These are phyloP conservation scores for Sycobia sp. DNA, from an alignment of 1,140 invertebrate genomes.

Conservation along the genomic window DNA sequence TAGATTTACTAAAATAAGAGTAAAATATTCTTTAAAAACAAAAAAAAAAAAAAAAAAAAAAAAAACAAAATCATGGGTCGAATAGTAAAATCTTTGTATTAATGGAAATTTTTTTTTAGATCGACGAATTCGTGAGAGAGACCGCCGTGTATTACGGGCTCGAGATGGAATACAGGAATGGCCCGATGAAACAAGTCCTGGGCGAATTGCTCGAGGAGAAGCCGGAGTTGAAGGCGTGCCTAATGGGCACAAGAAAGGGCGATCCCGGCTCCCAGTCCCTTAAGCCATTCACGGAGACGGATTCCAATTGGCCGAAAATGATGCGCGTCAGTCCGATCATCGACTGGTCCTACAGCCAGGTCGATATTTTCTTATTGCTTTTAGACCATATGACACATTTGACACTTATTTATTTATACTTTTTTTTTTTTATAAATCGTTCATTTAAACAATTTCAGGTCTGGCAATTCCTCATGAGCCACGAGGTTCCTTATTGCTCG, in stretches of 20 bases:
- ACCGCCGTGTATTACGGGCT: constrained; percentile 76
- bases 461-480: constrained; percentile 82
- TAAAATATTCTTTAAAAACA: too few relatives aligned
- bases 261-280: constrained; percentile 80
- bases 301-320: constrained; percentile 84
- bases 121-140: constrained; percentile 81
- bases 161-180: constrained; percentile 71
- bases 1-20: too few relatives aligned
- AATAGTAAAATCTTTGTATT: too few relatives aligned
- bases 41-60: too few relatives aligned
- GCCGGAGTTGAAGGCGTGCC: constrained; percentile 75
- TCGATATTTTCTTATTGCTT: not conserved
- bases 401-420: too few relatives aligned
- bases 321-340: constrained; percentile 87
- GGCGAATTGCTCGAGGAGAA: constrained; percentile 67
- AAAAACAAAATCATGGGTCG: too few relatives aligned
- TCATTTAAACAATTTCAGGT: constrained; percentile 59
- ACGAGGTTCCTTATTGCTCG: constrained; percentile 84
- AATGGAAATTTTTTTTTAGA: constrained; percentile 47
- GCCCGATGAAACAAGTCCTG: constrained; percentile 76
- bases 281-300: constrained; percentile 67
- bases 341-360: constrained; percentile 86
- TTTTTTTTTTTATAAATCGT: not conserved
- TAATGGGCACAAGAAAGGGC: constrained; percentile 86
- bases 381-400: not conserved